phyloP scores from a whole-genome alignment of 2,888 invertebrate species.

The Melanotus villosus region DNA sequence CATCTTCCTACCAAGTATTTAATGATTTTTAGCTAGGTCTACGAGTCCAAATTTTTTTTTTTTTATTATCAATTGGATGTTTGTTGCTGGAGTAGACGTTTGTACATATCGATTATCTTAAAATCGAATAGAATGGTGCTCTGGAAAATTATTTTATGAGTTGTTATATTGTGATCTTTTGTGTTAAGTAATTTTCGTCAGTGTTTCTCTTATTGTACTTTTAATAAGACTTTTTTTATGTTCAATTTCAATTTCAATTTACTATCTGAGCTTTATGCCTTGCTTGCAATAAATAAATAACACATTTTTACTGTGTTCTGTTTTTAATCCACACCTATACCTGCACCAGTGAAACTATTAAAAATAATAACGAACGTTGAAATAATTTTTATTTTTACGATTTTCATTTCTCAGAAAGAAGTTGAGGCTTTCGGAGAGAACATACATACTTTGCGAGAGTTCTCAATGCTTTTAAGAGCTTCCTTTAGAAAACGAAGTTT shows the following conservation, averaged over 20 bases:
- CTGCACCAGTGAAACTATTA: too few species aligned
- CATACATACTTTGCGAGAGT: too few species aligned
- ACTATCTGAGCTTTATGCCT: constrained; percentile 66
- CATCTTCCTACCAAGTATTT: constrained; percentile 70
- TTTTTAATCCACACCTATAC: too few species aligned
- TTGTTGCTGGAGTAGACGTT: constrained; percentile 43
- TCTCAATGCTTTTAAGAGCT: too few species aligned
- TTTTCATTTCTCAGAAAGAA: too few species aligned
- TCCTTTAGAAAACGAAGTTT: too few species aligned
- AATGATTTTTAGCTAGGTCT: constrained; percentile 59
- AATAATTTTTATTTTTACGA: too few species aligned
- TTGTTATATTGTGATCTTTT: constrained; percentile 67
- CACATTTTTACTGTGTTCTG: too few species aligned
- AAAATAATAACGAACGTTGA: too few species aligned
- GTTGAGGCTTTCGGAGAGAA: too few species aligned
- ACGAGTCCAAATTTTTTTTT: constrained; percentile 59
- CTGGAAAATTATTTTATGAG: constrained; percentile 63
- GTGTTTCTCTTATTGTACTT: constrained; percentile 42
- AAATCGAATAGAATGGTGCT: constrained; percentile 67
- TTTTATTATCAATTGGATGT: constrained; percentile 30
- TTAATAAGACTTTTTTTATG: constrained; percentile 49
- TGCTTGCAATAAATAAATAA: constrained; percentile 65
- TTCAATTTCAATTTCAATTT: constrained; percentile 56
- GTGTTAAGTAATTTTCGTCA: constrained; percentile 59
- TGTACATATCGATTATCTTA: constrained; percentile 46